A percentile compares a stretch with the other conserved stretches of the same genome.
Evolutionary conservation across 1,140 invertebrate genomes (phyloP).

Genomic region (Stenopsyche tienmushanensis): DNA sequence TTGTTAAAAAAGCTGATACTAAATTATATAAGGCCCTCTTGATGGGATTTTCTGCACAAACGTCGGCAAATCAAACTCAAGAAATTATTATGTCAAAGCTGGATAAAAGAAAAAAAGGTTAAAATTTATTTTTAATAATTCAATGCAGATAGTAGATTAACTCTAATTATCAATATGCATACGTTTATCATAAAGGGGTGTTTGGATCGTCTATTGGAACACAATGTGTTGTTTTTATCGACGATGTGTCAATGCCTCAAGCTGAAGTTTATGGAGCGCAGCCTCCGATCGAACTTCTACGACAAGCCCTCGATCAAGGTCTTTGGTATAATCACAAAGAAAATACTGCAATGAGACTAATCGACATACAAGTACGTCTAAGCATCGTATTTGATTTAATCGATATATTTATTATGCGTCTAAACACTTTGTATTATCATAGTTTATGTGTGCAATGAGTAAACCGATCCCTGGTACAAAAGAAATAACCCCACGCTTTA

Average conservation of each 20-base stretch:
- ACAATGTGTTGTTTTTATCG: slow-evolving; percentile 87
- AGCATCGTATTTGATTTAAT: neutral
- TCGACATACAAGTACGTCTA: slow-evolving; percentile 76
- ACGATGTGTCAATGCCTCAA: slow-evolving; percentile 92
- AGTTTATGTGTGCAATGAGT: slow-evolving; percentile 86
- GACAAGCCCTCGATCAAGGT: slow-evolving; percentile 88
- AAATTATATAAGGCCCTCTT: slow-evolving; percentile 82
- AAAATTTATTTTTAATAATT: slow-evolving; percentile 17
- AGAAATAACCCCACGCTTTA: slow-evolving; percentile 81
- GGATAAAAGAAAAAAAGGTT: slow-evolving; percentile 87
- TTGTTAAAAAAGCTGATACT: slow-evolving; percentile 80
- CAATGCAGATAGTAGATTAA: slow-evolving; percentile 18
- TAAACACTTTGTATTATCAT: slow-evolving; percentile 32
- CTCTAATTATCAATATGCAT: too few species aligned
- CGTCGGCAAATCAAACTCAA: slow-evolving; percentile 90
- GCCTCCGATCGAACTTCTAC: slow-evolving; percentile 86
- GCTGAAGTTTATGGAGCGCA: slow-evolving; percentile 87
- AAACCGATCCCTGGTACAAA: slow-evolving; percentile 81
- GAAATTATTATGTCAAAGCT: slow-evolving; percentile 95
- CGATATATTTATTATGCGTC: neutral
- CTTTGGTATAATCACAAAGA: slow-evolving; percentile 94
- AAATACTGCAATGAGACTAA: slow-evolving; percentile 77
- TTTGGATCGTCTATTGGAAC: slow-evolving; percentile 90
- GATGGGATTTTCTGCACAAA: slow-evolving; percentile 93
- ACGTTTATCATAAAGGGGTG: slow-evolving; percentile 60